Evolutionary conservation across 2,888 invertebrate genomes (phyloP).

Genomic region (Drosophila stalkeri): DNA sequence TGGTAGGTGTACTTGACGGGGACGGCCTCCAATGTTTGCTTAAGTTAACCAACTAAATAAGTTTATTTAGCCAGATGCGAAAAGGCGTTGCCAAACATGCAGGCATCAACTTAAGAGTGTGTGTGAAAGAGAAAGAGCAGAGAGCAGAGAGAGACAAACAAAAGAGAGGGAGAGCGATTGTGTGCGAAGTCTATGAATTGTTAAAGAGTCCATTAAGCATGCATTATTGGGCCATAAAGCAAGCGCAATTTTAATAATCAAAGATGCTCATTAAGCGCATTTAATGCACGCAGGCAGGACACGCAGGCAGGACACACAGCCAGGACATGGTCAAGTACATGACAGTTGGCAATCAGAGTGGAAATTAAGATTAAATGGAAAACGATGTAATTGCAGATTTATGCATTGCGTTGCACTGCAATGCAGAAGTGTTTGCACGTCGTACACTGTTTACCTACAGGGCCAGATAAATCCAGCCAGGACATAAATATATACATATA

Average conservation of each 20-base stretch:
- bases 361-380: constrained; percentile 11
- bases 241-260: constrained; percentile 34
- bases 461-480: background rate
- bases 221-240: constrained; percentile 26
- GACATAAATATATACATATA: background rate
- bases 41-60: constrained; percentile 72
- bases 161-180: background rate
- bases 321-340: constrained; percentile 7
- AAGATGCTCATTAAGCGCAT: constrained; percentile 50
- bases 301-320: background rate
- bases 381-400: constrained; percentile 65
- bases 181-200: constrained; percentile 29
- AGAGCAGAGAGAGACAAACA: background rate
- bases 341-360: constrained; percentile 13
- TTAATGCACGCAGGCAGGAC: constrained; percentile 20
- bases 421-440: constrained; percentile 51
- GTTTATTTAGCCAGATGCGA: constrained; percentile 71
- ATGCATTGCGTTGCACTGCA: constrained; percentile 40
- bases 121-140: background rate
- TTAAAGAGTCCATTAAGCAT: constrained; percentile 10
- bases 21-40: constrained; percentile 67
- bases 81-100: constrained; percentile 41
- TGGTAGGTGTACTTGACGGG: constrained; percentile 71
- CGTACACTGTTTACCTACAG: constrained; percentile 41
- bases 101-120: background rate